Conservation (phyloP, 2,113 vertebrate species). For the Strigops habroptila region DNA sequence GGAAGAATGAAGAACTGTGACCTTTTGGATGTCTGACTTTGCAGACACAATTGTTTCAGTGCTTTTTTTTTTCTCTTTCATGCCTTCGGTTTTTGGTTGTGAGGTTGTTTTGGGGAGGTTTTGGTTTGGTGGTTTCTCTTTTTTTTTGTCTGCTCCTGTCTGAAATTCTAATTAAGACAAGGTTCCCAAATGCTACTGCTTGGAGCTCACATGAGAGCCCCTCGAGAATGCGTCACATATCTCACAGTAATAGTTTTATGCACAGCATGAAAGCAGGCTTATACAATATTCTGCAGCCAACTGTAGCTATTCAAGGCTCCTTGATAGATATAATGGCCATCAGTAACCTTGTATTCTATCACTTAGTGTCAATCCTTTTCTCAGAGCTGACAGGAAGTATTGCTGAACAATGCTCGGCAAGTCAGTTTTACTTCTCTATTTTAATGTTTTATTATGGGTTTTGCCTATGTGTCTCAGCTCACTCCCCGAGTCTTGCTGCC, state of each 20-base stretch:
- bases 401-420: neutral
- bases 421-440: conserved; percentile 35
- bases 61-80: neutral
- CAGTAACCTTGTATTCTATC: neutral
- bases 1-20: neutral
- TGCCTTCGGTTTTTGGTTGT: neutral
- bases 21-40: conserved; percentile 31
- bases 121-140: neutral
- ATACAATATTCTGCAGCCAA: neutral
- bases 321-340: neutral
- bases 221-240: neutral
- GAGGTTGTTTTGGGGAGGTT: neutral
- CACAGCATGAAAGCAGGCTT: neutral
- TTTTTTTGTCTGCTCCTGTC: neutral
- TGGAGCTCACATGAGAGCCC: neutral
- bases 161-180: conserved; percentile 28
- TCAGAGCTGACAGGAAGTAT: conserved; percentile 20
- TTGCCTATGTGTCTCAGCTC: neutral
- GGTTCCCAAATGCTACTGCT: neutral
- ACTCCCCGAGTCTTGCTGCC: neutral
- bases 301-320: neutral
- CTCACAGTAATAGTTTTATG: neutral
- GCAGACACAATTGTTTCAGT: neutral
- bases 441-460: neutral
- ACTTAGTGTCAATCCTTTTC: neutral